Percentiles rank a stretch among this genome's conserved stretches.
Evolutionary conservation across 2,888 invertebrate genomes (phyloP).

Genomic region (Euproctis similis): DNA sequence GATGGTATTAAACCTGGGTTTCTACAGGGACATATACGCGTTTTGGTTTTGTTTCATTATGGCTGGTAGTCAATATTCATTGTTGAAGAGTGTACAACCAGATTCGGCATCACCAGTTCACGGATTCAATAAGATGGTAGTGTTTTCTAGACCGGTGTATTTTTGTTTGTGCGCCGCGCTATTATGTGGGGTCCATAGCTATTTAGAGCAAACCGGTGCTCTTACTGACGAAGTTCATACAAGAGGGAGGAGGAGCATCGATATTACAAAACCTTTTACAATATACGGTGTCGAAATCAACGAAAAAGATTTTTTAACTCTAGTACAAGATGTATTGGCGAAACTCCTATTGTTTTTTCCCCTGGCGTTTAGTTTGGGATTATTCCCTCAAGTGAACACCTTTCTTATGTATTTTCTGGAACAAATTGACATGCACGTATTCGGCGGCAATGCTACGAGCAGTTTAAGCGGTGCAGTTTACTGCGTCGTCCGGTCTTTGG

Average conservation of each 20-base stretch:
- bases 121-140: constrained; percentile 95
- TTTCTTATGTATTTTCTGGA: constrained; percentile 97
- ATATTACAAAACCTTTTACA: constrained; percentile 44
- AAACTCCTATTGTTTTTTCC: constrained; percentile 93
- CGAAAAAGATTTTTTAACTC: constrained; percentile 77
- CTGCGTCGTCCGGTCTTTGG: constrained; percentile 85
- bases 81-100: constrained; percentile 98
- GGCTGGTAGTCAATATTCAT: constrained; percentile 97
- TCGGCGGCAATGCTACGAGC: constrained; percentile 91
- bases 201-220: constrained; percentile 41
- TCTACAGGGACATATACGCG: constrained; percentile 94
- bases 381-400: constrained; percentile 98
- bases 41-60: constrained; percentile 98
- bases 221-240: constrained; percentile 29
- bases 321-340: constrained; percentile 83
- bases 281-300: constrained; percentile 67
- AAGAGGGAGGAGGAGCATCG: constrained; percentile 44
- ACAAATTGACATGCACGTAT: constrained; percentile 93
- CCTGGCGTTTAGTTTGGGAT: constrained; percentile 93
- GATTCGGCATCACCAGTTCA: constrained; percentile 99
- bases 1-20: constrained; percentile 85
- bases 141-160: constrained; percentile 95
- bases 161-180: constrained; percentile 87
- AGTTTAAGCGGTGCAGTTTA: constrained; percentile 89
- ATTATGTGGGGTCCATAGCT: constrained; percentile 61